These are phyloP conservation scores for Trichoplusia ni DNA, from an alignment of 1,140 invertebrate genomes.

Conservation along the genomic window DNA sequence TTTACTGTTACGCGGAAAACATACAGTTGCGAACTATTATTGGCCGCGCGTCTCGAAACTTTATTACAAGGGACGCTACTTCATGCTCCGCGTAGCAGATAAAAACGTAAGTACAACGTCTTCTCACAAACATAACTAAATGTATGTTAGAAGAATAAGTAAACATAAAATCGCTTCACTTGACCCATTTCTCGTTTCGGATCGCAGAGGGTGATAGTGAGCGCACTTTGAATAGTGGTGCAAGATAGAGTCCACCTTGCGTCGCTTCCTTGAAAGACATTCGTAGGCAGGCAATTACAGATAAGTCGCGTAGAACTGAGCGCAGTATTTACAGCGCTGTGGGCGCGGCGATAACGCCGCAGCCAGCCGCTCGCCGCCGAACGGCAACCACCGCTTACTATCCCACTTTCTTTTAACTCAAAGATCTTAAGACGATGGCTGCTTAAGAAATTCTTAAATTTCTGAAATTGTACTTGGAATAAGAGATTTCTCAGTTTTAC, in stretches of 20 bases:
- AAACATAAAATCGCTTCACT: slow-evolving; percentile 57
- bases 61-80: slow-evolving; percentile 97
- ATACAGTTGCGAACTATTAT: slow-evolving; percentile 99
- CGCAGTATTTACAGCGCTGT: slow-evolving; percentile 71
- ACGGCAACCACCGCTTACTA: background rate
- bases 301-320: slow-evolving; percentile 76
- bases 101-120: slow-evolving; percentile 89
- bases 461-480: no score
- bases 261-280: slow-evolving; percentile 76
- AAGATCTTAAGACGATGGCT: background rate
- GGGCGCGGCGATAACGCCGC: slow-evolving; percentile 56
- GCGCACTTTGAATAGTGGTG: slow-evolving; percentile 62
- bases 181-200: slow-evolving; percentile 65
- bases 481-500: no score
- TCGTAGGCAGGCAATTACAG: slow-evolving; percentile 78
- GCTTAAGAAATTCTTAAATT: background rate
- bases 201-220: slow-evolving; percentile 58
- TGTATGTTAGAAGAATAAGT: slow-evolving; percentile 41
- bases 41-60: slow-evolving; percentile 99
- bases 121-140: slow-evolving; percentile 19
- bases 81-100: slow-evolving; percentile 96
- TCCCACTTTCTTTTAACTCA: slow-evolving; percentile 2
- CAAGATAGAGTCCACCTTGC: slow-evolving; percentile 70
- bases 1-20: slow-evolving; percentile 96
- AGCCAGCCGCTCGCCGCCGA: slow-evolving; percentile 8